Evolutionary conservation across 2,888 invertebrate genomes (phyloP).

Genomic region (Steromphala cineraria): DNA sequence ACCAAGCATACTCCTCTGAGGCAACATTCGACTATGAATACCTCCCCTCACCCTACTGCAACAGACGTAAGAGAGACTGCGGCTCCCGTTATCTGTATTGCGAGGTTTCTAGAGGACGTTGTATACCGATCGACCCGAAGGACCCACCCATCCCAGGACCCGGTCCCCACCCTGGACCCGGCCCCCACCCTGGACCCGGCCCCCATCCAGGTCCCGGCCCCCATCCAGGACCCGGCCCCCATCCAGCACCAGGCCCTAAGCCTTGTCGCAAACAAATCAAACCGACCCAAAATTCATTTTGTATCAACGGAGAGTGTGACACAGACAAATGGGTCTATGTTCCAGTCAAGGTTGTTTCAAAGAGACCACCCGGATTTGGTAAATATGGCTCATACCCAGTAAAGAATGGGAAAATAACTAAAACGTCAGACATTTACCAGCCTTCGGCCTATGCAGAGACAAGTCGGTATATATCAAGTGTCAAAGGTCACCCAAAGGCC

Average conservation of each 20-base stretch:
- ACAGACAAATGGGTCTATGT: conserved; percentile 62
- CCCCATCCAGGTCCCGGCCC: background rate
- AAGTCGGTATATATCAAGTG: conserved; percentile 32
- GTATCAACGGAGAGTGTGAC: conserved; percentile 60
- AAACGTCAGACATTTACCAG: conserved; percentile 55
- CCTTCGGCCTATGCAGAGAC: conserved; percentile 43
- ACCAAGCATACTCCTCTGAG: too few relatives aligned
- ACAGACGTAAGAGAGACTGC: background rate
- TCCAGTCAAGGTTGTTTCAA: conserved; percentile 61
- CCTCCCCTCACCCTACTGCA: too few relatives aligned
- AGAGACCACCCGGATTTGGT: conserved; percentile 55
- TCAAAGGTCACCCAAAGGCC: conserved; percentile 31
- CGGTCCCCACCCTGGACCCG: background rate
- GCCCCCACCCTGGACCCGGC: background rate
- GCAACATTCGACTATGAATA: too few relatives aligned
- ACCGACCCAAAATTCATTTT: conserved; percentile 58
- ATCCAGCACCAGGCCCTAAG: conserved; percentile 37
- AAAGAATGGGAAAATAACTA: conserved; percentile 47
- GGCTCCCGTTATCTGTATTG: conserved; percentile 46
- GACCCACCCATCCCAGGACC: background rate
- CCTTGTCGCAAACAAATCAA: conserved; percentile 26
- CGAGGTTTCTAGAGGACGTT: conserved; percentile 35
- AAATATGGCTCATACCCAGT: conserved; percentile 57
- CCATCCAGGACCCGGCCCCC: conserved; percentile 14
- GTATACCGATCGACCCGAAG: conserved; percentile 30